These are phyloP conservation scores for Mirounga angustirostris DNA, from an alignment of 2,113 vertebrate genomes.

Conservation along the genomic window DNA sequence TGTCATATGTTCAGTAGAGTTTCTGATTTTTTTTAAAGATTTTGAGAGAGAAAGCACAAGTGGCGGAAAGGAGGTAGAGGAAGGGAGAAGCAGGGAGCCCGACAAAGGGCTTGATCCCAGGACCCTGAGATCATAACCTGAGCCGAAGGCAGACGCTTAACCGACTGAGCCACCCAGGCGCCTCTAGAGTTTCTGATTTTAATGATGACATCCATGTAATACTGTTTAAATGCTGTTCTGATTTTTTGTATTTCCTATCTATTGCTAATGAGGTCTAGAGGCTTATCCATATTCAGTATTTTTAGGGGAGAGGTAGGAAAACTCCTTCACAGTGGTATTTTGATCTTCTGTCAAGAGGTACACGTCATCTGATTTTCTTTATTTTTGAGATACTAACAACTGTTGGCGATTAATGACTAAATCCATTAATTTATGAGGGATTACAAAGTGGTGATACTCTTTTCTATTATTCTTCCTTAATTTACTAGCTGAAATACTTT, in stretches of 20 bases:
- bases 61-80: neutral
- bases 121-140: neutral
- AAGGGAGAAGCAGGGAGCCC: neutral
- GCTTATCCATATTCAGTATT: conserved; percentile 11
- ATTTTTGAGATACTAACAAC: conserved; percentile 35
- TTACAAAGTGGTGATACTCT: conserved; percentile 9
- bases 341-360: neutral
- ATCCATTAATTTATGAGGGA: neutral
- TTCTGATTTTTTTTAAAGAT: neutral
- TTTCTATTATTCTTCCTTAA: conserved; percentile 7
- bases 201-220: neutral
- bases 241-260: neutral
- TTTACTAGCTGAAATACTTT: neutral
- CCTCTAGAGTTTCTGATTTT: conserved; percentile 2
- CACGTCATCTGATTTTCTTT: neutral
- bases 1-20: neutral
- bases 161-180: neutral
- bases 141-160: neutral
- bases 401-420: neutral
- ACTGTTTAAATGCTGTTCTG: neutral
- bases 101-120: neutral
- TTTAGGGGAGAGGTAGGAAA: conserved; percentile 33
- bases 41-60: neutral
- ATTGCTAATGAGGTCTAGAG: conserved; percentile 1
- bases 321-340: neutral